Base-by-base conservation (phyloP, 1,140 invertebrate species). In the Drosophila ohnishii region DNA sequence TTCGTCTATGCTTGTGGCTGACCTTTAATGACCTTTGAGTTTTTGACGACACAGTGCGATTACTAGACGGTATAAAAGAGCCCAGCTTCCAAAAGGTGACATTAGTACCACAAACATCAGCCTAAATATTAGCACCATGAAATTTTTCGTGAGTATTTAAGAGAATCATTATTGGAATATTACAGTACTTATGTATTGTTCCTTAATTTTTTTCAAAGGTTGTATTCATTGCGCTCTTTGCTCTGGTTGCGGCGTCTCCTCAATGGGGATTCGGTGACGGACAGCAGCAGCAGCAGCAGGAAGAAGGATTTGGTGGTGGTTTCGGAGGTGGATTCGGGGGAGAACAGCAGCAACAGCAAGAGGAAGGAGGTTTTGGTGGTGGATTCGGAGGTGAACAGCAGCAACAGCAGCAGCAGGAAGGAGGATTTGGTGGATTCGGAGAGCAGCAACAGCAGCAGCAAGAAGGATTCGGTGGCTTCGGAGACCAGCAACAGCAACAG, bases 41-140 rank as follows among this genome's bases (percentile, higher is more conserved):
- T 39, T 6, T 22, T 53, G 70, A 45, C 66, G 47, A 53, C 37
- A 51, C 22, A 34, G 11, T n/a, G 34, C 22, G 56, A 61, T 71
- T 53, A n/a, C 34, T 32, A 2, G 34, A 44, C 34, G 9, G 55
- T 71, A 73, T 53, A 73, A 71, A 73, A 73, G 34, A 25, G n/a
- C 37, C 3, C 10, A n/a, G 39, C 47, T 22, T 10, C 7, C 32
- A 40, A n/a, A 55, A 40, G 19, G 19, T 28, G 10, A 4, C 22
- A 51, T 51, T 35, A 42, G 47, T 42, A 44, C 22, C 22, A 37
- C 37, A 22, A 11, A 44, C 30, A 37, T 19, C 10, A 40, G 57
- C n/a, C 57, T 16, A 6, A 62, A 32, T 6, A 66, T 40, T 11
- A 51, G 37, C 47, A 69, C 9, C 37, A 69, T 73, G 56, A 73